These are phyloP conservation scores for Conopomorpha cramerella DNA, from an alignment of 1,140 invertebrate genomes.

Conservation along the genomic window DNA sequence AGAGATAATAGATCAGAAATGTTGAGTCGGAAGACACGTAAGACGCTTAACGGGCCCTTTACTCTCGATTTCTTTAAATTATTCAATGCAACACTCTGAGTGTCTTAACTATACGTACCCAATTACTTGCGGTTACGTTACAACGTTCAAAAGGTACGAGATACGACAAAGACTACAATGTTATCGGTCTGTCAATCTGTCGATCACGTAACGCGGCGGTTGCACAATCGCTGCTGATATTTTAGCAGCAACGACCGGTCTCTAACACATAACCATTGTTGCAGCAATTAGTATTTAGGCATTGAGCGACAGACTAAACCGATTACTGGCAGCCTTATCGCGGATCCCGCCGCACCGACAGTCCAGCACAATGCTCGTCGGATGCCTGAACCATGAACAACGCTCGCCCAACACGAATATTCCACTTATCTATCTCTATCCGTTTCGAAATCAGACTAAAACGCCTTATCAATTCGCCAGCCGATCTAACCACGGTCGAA, in stretches of 20 bases:
- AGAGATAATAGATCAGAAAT: too few relatives aligned
- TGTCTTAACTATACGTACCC: too few relatives aligned
- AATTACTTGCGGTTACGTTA: too few relatives aligned
- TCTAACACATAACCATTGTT: constrained; percentile 24
- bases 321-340: constrained; percentile 41
- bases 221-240: constrained; percentile 26
- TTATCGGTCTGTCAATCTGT: constrained; percentile 25
- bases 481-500: constrained; percentile 10
- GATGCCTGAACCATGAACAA: constrained; percentile 35
- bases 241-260: constrained; percentile 33
- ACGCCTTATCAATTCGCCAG: constrained; percentile 5
- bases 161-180: constrained; percentile 7
- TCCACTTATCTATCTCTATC: not conserved
- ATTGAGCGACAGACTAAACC: constrained; percentile 45
- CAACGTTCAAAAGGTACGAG: constrained; percentile 9
- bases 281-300: constrained; percentile 45
- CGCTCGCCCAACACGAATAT: constrained; percentile 8
- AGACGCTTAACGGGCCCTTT: too few relatives aligned
- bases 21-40: too few relatives aligned
- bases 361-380: constrained; percentile 23
- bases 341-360: constrained; percentile 18
- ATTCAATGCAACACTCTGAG: too few relatives aligned
- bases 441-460: not conserved
- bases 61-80: too few relatives aligned
- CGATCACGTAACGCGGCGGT: constrained; percentile 20